Evolutionary conservation across 2,888 invertebrate genomes (phyloP).

Genomic region (Pimpla rufipes): DNA sequence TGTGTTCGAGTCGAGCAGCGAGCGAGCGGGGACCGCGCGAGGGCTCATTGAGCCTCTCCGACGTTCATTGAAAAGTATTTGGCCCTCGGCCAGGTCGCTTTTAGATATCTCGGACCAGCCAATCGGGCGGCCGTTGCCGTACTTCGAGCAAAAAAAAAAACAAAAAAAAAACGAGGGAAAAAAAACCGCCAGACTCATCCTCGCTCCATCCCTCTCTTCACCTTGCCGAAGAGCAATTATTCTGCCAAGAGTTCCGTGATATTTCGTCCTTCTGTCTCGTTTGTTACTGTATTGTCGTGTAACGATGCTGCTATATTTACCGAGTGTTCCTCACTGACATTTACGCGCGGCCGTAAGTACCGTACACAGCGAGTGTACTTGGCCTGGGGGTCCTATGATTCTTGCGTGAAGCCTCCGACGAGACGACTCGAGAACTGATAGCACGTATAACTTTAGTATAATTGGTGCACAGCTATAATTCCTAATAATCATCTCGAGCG

Average conservation of each 20-base stretch:
- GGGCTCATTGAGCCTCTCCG: conserved; percentile 69
- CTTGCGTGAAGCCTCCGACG: neutral
- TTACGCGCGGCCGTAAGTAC: neutral
- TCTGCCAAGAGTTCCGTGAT: conserved; percentile 41
- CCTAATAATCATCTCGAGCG: neutral
- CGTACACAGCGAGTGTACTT: neutral
- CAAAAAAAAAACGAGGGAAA: conserved; percentile 8
- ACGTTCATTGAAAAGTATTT: conserved; percentile 70
- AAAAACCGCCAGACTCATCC: conserved; percentile 37
- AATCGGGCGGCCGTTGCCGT: conserved; percentile 43
- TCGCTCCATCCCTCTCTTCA: conserved; percentile 14
- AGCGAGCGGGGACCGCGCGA: conserved; percentile 46
- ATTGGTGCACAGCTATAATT: neutral
- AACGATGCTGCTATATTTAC: neutral
- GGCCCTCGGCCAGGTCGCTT: conserved; percentile 67
- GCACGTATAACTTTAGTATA: neutral
- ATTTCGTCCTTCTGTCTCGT: conserved; percentile 40
- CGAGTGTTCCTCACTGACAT: conserved; percentile 26
- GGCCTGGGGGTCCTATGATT: neutral
- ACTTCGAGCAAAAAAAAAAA: conserved; percentile 18
- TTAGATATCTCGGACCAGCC: conserved; percentile 67
- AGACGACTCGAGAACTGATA: neutral
- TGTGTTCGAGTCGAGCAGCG: conserved; percentile 43
- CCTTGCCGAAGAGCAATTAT: conserved; percentile 51
- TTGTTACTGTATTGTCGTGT: conserved; percentile 17